Percentiles rank a stretch among this genome's conserved stretches.
Conservation (phyloP, 2,797 vertebrate genomes). For the Coranthus polyacanthus region DNA sequence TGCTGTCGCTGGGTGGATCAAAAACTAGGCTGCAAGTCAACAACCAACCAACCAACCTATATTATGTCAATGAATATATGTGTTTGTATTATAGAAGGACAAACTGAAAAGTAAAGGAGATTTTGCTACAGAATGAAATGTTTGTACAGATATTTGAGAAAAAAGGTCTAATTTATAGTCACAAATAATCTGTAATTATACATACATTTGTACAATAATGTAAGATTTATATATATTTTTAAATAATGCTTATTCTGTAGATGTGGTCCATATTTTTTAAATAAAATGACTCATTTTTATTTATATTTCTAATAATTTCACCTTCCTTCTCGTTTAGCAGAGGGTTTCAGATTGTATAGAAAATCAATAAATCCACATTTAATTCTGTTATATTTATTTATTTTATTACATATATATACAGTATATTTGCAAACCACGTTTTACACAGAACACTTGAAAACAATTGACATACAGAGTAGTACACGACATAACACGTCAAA, state of each 20-base stretch:
- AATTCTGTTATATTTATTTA: conserved; percentile 59
- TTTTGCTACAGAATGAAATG: no score
- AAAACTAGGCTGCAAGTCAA: not conserved
- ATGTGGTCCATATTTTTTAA: conserved; percentile 28
- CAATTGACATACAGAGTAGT: conserved; percentile 31
- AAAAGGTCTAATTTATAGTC: not conserved
- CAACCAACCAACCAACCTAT: no score
- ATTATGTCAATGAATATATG: no score
- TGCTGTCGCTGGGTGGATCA: not conserved
- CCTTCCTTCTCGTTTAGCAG: conserved; percentile 15
- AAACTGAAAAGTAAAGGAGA: no score
- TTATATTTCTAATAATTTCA: conserved; percentile 63
- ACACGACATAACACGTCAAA: conserved; percentile 9
- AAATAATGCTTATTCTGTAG: not conserved
- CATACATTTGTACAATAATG: conserved; percentile 35
- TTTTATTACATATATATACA: conserved; percentile 26
- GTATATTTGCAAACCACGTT: conserved; percentile 14
- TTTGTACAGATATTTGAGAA: conserved; percentile 3
- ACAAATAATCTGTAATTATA: conserved; percentile 12
- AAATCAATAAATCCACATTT: conserved; percentile 44
- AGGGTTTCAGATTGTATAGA: conserved; percentile 36
- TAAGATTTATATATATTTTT: conserved; percentile 23
- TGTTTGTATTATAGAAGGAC: no score
- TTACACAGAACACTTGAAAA: conserved; percentile 29
- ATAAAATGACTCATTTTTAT: conserved; percentile 35